A percentile compares a stretch with the other conserved stretches of the same genome.
phyloP scores from a whole-genome alignment of 1,140 invertebrate genomes.

The Acromyrmex charruanus region DNA sequence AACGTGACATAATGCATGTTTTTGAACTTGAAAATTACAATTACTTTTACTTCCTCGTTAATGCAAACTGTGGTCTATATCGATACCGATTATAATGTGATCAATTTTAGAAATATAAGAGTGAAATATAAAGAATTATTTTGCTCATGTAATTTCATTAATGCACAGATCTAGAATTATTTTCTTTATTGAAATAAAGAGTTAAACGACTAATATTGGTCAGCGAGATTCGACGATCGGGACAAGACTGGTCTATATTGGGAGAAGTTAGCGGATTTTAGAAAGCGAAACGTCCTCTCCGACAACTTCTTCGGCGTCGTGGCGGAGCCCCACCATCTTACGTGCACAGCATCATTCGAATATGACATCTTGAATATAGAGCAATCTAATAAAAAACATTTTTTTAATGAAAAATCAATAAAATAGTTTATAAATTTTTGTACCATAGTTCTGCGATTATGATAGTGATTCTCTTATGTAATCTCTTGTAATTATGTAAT shows the following conservation, averaged over 20 bases:
- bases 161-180: not conserved
- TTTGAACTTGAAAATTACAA: not conserved
- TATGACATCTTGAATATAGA: not conserved
- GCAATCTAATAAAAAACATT: too few relatives aligned
- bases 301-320: constrained; percentile 30
- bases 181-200: not conserved
- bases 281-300: constrained; percentile 70
- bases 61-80: not conserved
- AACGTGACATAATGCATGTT: constrained; percentile 8
- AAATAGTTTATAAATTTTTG: too few relatives aligned
- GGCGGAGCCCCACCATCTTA: constrained; percentile 19
- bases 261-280: constrained; percentile 69
- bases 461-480: too few relatives aligned
- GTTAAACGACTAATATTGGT: constrained; percentile 13
- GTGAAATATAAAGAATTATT: not conserved
- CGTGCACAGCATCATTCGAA: not conserved
- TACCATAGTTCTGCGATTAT: too few relatives aligned
- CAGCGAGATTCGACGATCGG: constrained; percentile 66
- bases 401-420: too few relatives aligned
- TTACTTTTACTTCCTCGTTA: not conserved
- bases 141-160: not conserved
- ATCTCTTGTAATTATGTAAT: too few relatives aligned
- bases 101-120: not conserved
- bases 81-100: not conserved
- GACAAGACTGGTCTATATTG: constrained; percentile 71